phyloP scores from a whole-genome alignment of 2,797 vertebrate genomes.

The Spheniscus humboldti region DNA sequence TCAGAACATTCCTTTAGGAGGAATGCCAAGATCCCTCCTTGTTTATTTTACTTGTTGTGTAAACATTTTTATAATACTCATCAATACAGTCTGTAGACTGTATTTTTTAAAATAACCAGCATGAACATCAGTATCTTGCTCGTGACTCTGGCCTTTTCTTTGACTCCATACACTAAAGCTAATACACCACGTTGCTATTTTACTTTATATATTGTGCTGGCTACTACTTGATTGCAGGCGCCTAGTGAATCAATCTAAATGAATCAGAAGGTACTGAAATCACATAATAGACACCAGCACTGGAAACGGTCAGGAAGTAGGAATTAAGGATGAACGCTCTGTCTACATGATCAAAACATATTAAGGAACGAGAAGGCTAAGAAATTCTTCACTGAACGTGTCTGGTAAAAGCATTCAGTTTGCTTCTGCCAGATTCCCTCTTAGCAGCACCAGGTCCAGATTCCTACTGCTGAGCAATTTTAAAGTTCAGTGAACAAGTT shows the following conservation, averaged over 20 bases:
- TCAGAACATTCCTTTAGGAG: constrained; percentile 22
- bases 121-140: neutral
- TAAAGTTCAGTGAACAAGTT: constrained; percentile 34
- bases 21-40: constrained; percentile 26
- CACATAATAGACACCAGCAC: neutral
- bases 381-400: neutral
- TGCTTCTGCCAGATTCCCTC: constrained; percentile 3
- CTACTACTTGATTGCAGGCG: neutral
- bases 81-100: neutral
- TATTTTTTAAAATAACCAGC: neutral
- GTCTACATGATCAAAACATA: constrained; percentile 18
- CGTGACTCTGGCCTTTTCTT: neutral
- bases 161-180: neutral
- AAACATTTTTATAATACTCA: constrained; percentile 29
- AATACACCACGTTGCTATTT: neutral
- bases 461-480: constrained; percentile 22
- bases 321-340: constrained; percentile 1
- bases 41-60: constrained; percentile 22
- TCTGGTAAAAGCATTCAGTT: neutral
- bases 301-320: constrained; percentile 2
- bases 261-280: neutral
- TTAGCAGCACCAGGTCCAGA: neutral
- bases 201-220: neutral
- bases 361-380: neutral
- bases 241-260: neutral